phyloP scores from a whole-genome alignment of 2,888 invertebrate species.

The Trichopoda pennipes region DNA sequence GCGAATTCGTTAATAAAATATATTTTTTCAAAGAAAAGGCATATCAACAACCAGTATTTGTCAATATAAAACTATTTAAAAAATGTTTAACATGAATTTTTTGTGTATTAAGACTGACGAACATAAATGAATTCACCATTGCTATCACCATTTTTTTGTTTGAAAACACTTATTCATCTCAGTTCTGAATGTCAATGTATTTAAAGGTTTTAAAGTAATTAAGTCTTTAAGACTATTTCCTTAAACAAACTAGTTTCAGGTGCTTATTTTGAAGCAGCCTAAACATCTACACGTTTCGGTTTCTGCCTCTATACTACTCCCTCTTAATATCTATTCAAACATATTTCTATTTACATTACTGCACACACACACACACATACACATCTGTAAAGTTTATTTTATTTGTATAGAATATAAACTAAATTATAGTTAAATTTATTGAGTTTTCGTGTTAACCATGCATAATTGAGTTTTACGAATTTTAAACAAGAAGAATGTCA shows the following conservation, averaged over 20 bases:
- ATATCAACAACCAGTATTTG: too few relatives aligned
- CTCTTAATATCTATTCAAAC: background rate
- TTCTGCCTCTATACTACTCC: background rate
- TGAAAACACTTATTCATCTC: too few relatives aligned
- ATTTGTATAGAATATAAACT: slow-evolving; percentile 57
- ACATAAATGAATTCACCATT: too few relatives aligned
- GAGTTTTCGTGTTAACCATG: slow-evolving; percentile 80
- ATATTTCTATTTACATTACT: slow-evolving; percentile 5
- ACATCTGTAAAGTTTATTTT: slow-evolving; percentile 44
- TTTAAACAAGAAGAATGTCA: slow-evolving; percentile 71
- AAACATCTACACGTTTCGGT: slow-evolving; percentile 11
- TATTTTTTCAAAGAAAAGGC: too few relatives aligned
- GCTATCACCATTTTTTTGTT: too few relatives aligned
- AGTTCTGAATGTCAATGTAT: background rate
- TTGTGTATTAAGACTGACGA: too few relatives aligned
- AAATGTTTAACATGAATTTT: too few relatives aligned
- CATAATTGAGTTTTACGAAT: slow-evolving; percentile 78
- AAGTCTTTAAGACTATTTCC: too few relatives aligned
- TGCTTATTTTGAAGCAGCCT: slow-evolving; percentile 12
- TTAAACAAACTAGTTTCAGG: slow-evolving; percentile 1
- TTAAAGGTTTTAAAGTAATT: background rate
- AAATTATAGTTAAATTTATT: slow-evolving; percentile 78
- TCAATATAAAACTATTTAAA: too few relatives aligned
- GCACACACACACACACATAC: slow-evolving; percentile 2
- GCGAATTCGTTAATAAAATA: too few relatives aligned